Base-by-base conservation (phyloP, 2,888 invertebrate genomes). In the Miltochrista miniata region DNA sequence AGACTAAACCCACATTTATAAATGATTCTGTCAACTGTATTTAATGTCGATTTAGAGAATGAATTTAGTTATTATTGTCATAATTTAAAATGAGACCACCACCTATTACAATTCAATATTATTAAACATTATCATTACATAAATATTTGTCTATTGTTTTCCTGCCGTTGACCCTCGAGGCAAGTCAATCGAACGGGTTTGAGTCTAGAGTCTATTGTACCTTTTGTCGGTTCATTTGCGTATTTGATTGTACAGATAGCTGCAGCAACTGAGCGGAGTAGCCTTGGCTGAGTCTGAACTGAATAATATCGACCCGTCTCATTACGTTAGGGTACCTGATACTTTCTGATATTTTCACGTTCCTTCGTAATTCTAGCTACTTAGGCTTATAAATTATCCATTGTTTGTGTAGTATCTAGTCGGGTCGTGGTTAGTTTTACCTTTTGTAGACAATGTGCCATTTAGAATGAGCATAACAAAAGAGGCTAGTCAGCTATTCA, bases 401-500 rank as follows among this genome's bases (percentile, higher is more conserved):
- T 24, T 24, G 18, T 24, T 5, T 24, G 5, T 24, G 5, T 24
- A 24, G 43, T 60, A 62, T 67, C 64, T 52, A 59, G 61, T 54
- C 55, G 40, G 56, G 54, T 59, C 57, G 68, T 49, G 57, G 56
- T 65, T 50, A 47, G 45, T 58, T 61, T 64, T 68, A 61, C 70
- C 69, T 69, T 75, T 69, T 66, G 70, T 72, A 58, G 66, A 70
- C 64, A 67, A 75, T 74, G 72, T 73, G 61, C 68, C 76, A 76
- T 74, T 76, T 72, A 73, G 63, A 72, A 74, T 64, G 56, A 59
- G 64, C 70, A 58, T 62, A 74, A 77, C 81, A 77, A 84, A 85
- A 79, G 77, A 70, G 72, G 63, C 68, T 53, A 69, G 73, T 71
- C 68, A 73, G 71, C 71, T 70, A 74, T 72, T 78, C 70, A 74